Evolutionary conservation across 2,888 invertebrate species (phyloP).

Genomic region (Bimastos eiseni): DNA sequence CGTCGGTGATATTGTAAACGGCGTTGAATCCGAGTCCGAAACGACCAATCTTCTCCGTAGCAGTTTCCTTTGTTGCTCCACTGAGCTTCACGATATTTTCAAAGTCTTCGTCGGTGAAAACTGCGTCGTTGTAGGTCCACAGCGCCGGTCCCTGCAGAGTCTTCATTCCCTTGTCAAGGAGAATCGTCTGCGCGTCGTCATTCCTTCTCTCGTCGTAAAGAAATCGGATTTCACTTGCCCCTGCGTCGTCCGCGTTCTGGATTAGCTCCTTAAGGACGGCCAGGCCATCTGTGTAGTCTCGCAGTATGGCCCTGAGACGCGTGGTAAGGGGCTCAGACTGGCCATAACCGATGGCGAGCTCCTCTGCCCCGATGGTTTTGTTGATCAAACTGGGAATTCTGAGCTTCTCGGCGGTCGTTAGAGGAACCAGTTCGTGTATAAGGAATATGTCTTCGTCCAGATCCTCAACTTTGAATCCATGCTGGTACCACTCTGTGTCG

Average conservation of each 20-base stretch:
- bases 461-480: conserved; percentile 37
- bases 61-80: conserved; percentile 51
- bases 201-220: conserved; percentile 52
- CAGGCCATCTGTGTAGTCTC: conserved; percentile 53
- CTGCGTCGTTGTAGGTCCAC: conserved; percentile 53
- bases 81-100: conserved; percentile 50
- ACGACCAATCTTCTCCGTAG: conserved; percentile 50
- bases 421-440: conserved; percentile 47
- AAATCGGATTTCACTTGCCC: conserved; percentile 50
- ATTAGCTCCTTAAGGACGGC: conserved; percentile 54
- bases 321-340: conserved; percentile 51
- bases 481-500: conserved; percentile 45
- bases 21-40: conserved; percentile 58
- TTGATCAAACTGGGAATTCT: conserved; percentile 49
- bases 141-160: conserved; percentile 53
- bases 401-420: conserved; percentile 46
- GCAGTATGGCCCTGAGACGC: conserved; percentile 47
- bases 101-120: conserved; percentile 51
- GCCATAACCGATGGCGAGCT: conserved; percentile 47
- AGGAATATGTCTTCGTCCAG: conserved; percentile 43
- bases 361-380: conserved; percentile 46
- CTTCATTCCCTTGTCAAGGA: conserved; percentile 49
- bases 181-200: conserved; percentile 41
- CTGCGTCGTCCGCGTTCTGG: conserved; percentile 56
- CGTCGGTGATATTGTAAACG: conserved; percentile 58